Evolutionary conservation across 2,797 vertebrate genomes (phyloP).

Genomic region (Micrastur ruficollis): DNA sequence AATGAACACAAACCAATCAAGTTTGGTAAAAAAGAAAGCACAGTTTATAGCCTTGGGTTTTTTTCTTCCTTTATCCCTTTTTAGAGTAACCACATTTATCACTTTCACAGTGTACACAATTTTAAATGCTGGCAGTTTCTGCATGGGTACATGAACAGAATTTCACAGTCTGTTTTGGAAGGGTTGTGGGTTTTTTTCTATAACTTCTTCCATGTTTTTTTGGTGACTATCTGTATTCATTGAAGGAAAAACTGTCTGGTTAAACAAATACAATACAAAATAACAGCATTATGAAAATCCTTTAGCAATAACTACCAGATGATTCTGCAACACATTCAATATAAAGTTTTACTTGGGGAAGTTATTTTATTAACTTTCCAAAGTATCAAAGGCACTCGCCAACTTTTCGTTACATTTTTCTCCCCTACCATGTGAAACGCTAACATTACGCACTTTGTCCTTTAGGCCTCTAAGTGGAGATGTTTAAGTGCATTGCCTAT

Average conservation of each 20-base stretch:
- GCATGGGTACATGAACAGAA: neutral
- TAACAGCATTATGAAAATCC: neutral
- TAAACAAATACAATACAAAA: neutral
- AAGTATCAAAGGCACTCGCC: neutral
- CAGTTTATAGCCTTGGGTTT: neutral
- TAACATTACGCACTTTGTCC: rapidly evolving
- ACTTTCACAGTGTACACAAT: neutral
- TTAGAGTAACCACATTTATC: neutral
- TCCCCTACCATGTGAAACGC: neutral
- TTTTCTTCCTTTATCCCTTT: neutral
- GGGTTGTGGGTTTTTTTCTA: neutral
- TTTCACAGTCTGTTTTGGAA: neutral
- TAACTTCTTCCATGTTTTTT: neutral
- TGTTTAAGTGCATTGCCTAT: neutral
- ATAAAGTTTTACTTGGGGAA: neutral
- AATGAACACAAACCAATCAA: neutral
- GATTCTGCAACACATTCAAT: neutral
- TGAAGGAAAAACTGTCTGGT: neutral
- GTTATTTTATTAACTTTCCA: neutral
- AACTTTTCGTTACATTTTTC: neutral
- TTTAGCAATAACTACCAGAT: neutral
- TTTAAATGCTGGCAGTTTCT: neutral
- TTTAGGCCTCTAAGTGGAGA: neutral
- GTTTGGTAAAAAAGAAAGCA: neutral
- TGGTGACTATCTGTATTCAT: neutral